Base-by-base conservation (phyloP, 2,888 invertebrate species). In the Diplolepis rosae region DNA sequence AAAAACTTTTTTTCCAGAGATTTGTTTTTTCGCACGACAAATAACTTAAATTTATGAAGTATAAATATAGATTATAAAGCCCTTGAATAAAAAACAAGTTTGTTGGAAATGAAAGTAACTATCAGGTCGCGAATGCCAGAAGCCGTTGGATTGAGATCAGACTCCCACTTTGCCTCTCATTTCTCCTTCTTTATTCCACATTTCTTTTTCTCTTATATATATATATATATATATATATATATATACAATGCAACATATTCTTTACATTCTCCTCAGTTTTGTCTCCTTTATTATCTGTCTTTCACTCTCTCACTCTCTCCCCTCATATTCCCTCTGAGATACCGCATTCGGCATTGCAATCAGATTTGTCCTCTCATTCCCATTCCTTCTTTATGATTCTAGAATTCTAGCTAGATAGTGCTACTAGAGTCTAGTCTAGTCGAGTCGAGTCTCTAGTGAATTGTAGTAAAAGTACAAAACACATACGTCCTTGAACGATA, bases 401-500 rank as follows among this genome's bases (percentile, higher is more conserved):
- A 51, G 22, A 7, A 27, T 27, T 27, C 52, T n/a, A 56, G 30
- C 32, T 35, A 27, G n/a, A n/a, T 80, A 74, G 72, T 76, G 75
- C 74, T 73, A 18, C 1, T 45, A 45, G 4, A 45, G 45, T 18
- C 9, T 45, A 45, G 45, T 18, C 45, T 45, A 42, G 42, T 39
- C 3, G 73, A 69, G 68, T 67, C 66, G 51, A 42, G 70, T 73
- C 61, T 73, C 72, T 65, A 18, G 48, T n/a, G 50, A 22, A 24
- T 35, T 13, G 39, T 32, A 65, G 79, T 75, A 77, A 83, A 83
- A 69, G 79, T 76, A 69, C 24, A 73, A 75, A 77, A 78, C 76
- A 80, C 71, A 72, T 71, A 80, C 82, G 85, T 84, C 85, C 85
- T 84, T 84, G 85, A 84, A 81, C 81, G 83, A 82, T 82, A 81